Evolutionary conservation across 2,113 vertebrate genomes (phyloP).

Genomic region (Tachysurus fulvidraco): DNA sequence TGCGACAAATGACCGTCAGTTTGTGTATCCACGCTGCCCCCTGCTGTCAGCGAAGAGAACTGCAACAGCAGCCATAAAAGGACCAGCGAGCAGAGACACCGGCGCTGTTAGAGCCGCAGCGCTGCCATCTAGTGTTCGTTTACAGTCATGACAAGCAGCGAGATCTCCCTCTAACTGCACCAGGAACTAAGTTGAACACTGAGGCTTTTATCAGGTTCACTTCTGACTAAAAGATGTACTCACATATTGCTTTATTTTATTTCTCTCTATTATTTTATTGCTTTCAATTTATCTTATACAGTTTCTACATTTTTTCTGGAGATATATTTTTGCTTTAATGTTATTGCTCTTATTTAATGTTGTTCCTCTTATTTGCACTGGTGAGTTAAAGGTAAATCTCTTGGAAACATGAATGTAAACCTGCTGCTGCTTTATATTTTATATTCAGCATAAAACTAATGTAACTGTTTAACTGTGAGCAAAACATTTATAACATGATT

Average conservation of each 20-base stretch:
- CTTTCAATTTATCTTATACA: no score
- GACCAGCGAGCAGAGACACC: not conserved
- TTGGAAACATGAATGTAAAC: not conserved
- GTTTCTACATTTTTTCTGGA: no score
- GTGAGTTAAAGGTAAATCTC: no score
- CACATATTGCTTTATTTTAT: no score
- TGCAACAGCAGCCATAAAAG: not conserved
- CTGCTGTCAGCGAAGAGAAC: not conserved
- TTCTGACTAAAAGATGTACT: not conserved
- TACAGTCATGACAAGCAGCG: not conserved
- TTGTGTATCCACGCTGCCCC: not conserved
- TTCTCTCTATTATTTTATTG: no score
- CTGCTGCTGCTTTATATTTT: not conserved
- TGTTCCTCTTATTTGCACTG: no score
- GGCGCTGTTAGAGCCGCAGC: not conserved
- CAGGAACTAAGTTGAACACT: not conserved
- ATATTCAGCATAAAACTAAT: not conserved
- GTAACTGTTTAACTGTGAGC: no score
- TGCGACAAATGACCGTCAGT: not conserved
- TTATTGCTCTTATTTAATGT: no score
- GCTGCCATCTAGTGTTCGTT: slow-evolving; percentile 10
- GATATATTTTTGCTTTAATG: no score
- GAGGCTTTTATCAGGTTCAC: not conserved
- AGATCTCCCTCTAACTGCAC: not conserved
- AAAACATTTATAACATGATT: no score